phyloP scores from a whole-genome alignment of 2,888 invertebrate species.

The Eustalomyia histrio region DNA sequence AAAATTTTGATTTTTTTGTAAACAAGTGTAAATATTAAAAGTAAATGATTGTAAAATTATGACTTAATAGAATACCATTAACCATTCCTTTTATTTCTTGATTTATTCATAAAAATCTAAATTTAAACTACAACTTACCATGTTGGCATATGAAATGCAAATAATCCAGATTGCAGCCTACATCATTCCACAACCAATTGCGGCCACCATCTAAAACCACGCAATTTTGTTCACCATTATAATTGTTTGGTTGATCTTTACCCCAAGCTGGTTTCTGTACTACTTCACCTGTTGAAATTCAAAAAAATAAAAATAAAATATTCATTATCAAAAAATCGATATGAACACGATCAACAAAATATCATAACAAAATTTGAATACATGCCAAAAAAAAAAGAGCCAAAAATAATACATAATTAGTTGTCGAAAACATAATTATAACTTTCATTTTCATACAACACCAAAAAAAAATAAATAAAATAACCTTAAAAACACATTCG shows the following conservation, averaged over 20 bases:
- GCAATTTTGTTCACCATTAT: constrained; percentile 97
- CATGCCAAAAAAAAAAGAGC: not conserved
- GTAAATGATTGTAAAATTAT: no score
- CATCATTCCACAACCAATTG: constrained; percentile 96
- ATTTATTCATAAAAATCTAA: not conserved
- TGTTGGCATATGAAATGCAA: constrained; percentile 96
- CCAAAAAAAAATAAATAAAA: not conserved
- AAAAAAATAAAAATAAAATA: constrained; percentile 15
- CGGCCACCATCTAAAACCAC: constrained; percentile 95
- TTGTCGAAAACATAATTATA: not conserved
- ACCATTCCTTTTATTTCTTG: not conserved
- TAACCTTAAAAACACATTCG: not conserved
- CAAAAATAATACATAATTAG: constrained; percentile 5
- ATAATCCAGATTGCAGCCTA: constrained; percentile 95
- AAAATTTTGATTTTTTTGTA: no score
- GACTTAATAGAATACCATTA: not conserved
- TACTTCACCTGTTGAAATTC: constrained; percentile 84
- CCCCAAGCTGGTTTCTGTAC: constrained; percentile 93
- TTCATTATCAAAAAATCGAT: constrained; percentile 25
- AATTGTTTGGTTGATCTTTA: constrained; percentile 96
- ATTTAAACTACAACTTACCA: constrained; percentile 82
- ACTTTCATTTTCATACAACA: constrained; percentile 14
- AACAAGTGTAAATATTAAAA: no score
- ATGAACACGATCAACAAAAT: constrained; percentile 25
- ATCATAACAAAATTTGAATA: constrained; percentile 15